Base-by-base conservation (phyloP, 2,113 vertebrate species). In the Thomomys bottae region DNA sequence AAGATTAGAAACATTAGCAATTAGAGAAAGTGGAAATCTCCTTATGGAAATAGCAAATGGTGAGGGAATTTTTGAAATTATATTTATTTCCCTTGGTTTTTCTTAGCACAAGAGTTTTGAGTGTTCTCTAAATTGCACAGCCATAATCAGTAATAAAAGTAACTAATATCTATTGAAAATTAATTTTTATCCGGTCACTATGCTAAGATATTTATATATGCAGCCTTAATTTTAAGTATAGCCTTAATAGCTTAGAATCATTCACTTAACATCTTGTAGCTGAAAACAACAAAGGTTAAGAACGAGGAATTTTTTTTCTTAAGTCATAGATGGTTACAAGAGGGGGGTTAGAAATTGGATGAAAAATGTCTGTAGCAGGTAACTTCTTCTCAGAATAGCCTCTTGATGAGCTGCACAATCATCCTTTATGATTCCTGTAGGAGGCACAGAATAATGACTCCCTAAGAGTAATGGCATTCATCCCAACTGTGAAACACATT, bases 21-120 rank as follows among this genome's bases (percentile, higher is more conserved):
- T 26, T 36, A 59, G 66, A 72, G 32, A 77, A 66, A 87, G 34
- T 20, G 9, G 0, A 24, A 77, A 87, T 73, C 30, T 32, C 17
- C 21, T 59, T 63, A 57, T 83, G 32, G 18, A 64, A 71, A 61
- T 17, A 76, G 24, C 18, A 18, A n/a, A 45, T 49, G 70, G 0
- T 68, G 28, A 30, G 7, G 32, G 23, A 64, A 59, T 20, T 88
- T 67, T 2, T 68, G 15, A 63, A 36, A 40, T 54, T 34, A 28
- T 24, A 3, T 78, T 85, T 45, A 78, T 64, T 49, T 85, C 72
- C 79, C 57, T 17, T 85, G 1, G 81, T 73, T 83, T 70, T 84
- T 49, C 71, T 6, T 71, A 17, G 1, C 0, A 1, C 6, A 23
- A 36, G 18, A 71, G 63, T 84, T 61, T 5, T 24, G 79, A 71